Conservation (phyloP, 2,888 invertebrate species). For the Drosophila cyrtoloma region DNA sequence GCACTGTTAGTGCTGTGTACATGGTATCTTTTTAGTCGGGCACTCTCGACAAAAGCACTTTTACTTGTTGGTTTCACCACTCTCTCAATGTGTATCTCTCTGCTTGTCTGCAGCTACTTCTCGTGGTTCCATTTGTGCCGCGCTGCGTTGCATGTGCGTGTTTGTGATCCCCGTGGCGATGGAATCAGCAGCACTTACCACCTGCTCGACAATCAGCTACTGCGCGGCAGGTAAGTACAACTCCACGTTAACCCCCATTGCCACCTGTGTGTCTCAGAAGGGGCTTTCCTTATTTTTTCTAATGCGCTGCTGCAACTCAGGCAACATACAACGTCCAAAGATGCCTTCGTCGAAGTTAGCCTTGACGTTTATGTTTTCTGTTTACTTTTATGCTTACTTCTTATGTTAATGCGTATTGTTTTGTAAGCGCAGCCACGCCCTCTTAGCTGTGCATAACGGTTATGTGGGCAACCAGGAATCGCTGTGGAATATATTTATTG, state of each 20-base stretch:
- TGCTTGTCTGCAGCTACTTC: constrained; percentile 86
- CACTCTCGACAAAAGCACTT: not conserved
- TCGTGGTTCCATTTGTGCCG: constrained; percentile 87
- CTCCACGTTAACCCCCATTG: not conserved
- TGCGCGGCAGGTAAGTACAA: constrained; percentile 86
- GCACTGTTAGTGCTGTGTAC: not conserved
- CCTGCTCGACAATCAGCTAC: constrained; percentile 87
- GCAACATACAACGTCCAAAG: constrained; percentile 20
- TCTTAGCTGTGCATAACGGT: not conserved
- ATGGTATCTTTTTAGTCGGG: not conserved
- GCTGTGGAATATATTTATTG: not conserved
- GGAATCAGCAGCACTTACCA: constrained; percentile 88
- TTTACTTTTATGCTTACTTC: constrained; percentile 14
- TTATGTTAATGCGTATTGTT: constrained; percentile 15
- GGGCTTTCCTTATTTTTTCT: not conserved
- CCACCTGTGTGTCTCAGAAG: not conserved
- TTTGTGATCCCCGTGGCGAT: constrained; percentile 87
- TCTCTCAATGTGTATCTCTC: not conserved
- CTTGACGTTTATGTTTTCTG: constrained; percentile 9
- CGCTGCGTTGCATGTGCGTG: constrained; percentile 86
- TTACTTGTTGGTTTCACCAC: not conserved
- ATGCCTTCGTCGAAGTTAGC: constrained; percentile 11
- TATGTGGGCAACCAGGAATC: not conserved
- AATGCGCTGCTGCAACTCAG: constrained; percentile 26
- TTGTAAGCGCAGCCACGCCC: not conserved